phyloP scores from a whole-genome alignment of 37 sponge, comb jelly and placozoan genomes.

The Amphimedon queenslandica region DNA sequence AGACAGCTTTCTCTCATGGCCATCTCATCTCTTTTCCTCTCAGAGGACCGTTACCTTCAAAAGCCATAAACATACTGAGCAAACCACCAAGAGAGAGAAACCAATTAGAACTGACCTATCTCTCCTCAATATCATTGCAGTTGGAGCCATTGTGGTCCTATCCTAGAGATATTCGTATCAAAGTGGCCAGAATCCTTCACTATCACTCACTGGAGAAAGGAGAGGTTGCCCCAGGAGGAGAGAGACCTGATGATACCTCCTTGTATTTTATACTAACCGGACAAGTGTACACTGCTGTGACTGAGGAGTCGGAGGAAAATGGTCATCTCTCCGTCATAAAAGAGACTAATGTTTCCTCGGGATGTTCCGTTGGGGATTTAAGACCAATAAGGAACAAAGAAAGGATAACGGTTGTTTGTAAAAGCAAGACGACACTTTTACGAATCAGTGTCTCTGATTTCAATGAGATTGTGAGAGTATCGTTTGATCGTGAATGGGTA shows the following conservation, averaged over 20 bases:
- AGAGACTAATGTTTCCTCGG: slow-evolving; percentile 67
- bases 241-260: slow-evolving; percentile 70
- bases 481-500: slow-evolving; percentile 50
- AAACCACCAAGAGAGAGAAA: slow-evolving; percentile 42
- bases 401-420: slow-evolving; percentile 76
- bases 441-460: slow-evolving; percentile 66
- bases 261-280: slow-evolving; percentile 85
- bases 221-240: slow-evolving; percentile 53
- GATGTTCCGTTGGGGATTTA: slow-evolving; percentile 81
- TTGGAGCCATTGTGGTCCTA: slow-evolving; percentile 72
- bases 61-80: slow-evolving; percentile 54
- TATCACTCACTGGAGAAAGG: slow-evolving; percentile 68
- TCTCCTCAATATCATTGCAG: slow-evolving; percentile 22
- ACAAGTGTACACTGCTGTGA: slow-evolving; percentile 53
- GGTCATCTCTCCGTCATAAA: slow-evolving; percentile 43
- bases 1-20: no score
- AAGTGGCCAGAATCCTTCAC: slow-evolving; percentile 56
- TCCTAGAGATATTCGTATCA: slow-evolving; percentile 48
- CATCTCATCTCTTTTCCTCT: no score
- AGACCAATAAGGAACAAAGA: slow-evolving; percentile 53
- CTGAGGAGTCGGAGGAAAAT: slow-evolving; percentile 32
- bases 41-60: no score
- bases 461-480: slow-evolving; percentile 44
- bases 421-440: slow-evolving; percentile 61
- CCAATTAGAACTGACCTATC: slow-evolving; percentile 38